phyloP scores from a whole-genome alignment of 2,888 invertebrate species.

The Busseola fusca region DNA sequence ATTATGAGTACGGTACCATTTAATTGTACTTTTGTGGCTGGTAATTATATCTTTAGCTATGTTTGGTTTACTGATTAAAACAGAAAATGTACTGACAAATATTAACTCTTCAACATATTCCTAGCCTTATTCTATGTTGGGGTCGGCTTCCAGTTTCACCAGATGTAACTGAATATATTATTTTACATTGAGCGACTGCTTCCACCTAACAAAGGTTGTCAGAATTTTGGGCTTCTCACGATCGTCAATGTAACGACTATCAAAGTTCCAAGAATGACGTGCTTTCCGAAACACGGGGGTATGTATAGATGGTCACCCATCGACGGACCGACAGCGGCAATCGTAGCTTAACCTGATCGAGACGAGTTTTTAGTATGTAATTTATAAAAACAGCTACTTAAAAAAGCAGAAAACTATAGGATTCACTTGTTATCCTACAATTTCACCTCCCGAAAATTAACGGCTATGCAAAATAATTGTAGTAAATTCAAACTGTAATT shows the following conservation, averaged over 20 bases:
- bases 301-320: too few species aligned
- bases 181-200: not conserved
- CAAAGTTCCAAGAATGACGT: not conserved
- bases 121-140: not conserved
- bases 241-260: not conserved
- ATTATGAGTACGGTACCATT: conserved; percentile 15
- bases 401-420: not conserved
- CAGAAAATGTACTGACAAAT: not conserved
- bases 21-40: not conserved
- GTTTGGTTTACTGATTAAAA: conserved; percentile 5
- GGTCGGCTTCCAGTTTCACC: not conserved
- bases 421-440: not conserved
- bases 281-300: too few species aligned
- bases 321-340: too few species aligned
- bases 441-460: conserved; percentile 19
- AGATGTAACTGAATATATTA: not conserved
- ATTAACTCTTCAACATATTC: not conserved
- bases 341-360: too few species aligned
- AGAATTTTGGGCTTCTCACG: not conserved
- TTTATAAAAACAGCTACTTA: not conserved
- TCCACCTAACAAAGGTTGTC: not conserved
- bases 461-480: conserved; percentile 16
- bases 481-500: conserved; percentile 49
- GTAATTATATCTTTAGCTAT: not conserved
- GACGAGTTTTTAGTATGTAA: too few species aligned